These are phyloP conservation scores for fruit fly (Drosophila melanogaster) DNA, from an alignment of 1,140 invertebrate genomes.

Conservation along the genomic window Release_6_plus_ISO1_MT NT_033777.3:6061501-6062000, in stretches of 20 bases:
- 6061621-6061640: constrained; percentile 57
- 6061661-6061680: constrained; percentile 41
- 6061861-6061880: not conserved
- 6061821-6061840: not conserved
- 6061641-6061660: constrained; percentile 73
- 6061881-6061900: too few relatives aligned
- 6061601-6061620: constrained; percentile 21
- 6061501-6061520: constrained; percentile 82
- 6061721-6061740: constrained; percentile 64
- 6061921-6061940: too few relatives aligned
- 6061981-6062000: too few relatives aligned
- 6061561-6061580: not conserved
- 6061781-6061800: constrained; percentile 8
- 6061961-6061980: not conserved
- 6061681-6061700: constrained; percentile 30
- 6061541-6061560: constrained; percentile 11
- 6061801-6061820: not conserved
- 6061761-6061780: constrained; percentile 52
- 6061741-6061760: constrained; percentile 33
- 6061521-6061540: constrained; percentile 58
- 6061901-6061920: too few relatives aligned
- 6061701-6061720: constrained; percentile 58
- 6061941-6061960: too few relatives aligned
- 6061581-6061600: constrained; percentile 12
- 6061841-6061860: too few relatives aligned